Evolutionary conservation across 2,888 invertebrate genomes (phyloP).

Genomic region (Opisthograptis luteolata): DNA sequence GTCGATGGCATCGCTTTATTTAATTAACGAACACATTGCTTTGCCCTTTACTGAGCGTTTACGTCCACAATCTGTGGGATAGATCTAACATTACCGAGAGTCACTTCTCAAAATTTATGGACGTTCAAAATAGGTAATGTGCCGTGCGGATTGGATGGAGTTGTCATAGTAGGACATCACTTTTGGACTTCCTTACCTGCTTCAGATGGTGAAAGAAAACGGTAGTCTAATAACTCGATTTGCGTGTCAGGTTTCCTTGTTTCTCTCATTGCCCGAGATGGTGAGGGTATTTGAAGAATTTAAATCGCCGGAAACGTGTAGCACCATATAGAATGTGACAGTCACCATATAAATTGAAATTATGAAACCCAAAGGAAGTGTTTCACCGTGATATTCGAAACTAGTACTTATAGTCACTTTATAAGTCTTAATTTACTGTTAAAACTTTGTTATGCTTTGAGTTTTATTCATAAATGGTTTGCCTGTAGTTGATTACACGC

Average conservation of each 20-base stretch:
- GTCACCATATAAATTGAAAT: not conserved
- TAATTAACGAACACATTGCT: slow-evolving; percentile 55
- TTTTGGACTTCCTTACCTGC: slow-evolving; percentile 17
- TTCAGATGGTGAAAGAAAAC: slow-evolving; percentile 22
- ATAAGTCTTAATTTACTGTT: too few species aligned
- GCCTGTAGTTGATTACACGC: too few species aligned
- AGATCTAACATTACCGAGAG: slow-evolving; percentile 30
- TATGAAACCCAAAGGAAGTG: too few species aligned
- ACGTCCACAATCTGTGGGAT: slow-evolving; percentile 29
- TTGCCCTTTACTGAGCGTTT: slow-evolving; percentile 21
- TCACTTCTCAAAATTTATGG: slow-evolving; percentile 32
- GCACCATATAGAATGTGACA: not conserved
- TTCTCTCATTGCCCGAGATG: slow-evolving; percentile 6
- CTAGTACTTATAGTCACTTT: too few species aligned
- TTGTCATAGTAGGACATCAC: slow-evolving; percentile 3
- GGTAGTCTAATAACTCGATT: slow-evolving; percentile 24
- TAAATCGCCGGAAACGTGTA: not conserved
- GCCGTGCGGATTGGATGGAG: slow-evolving; percentile 11
- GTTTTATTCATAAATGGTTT: too few species aligned
- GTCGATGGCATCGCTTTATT: slow-evolving; percentile 51
- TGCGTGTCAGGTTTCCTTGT: slow-evolving; percentile 23
- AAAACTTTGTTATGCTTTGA: too few species aligned
- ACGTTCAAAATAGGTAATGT: slow-evolving; percentile 19
- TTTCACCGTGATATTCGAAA: too few species aligned
- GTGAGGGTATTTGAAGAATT: slow-evolving; percentile 9